phyloP scores from a whole-genome alignment of 2,888 invertebrate species.

The Acronicta leporina region DNA sequence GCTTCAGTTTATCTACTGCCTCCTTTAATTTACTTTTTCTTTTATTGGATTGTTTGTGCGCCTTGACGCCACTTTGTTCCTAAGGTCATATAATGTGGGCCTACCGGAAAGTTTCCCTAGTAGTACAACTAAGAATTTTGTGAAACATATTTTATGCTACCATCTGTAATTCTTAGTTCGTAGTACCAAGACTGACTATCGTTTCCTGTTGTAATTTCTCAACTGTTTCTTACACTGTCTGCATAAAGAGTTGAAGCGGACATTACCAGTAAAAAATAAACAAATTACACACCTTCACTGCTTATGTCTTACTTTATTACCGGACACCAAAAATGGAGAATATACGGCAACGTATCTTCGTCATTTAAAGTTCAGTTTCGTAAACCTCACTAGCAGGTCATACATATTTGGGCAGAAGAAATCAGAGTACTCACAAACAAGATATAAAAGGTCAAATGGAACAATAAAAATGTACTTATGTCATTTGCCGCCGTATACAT shows the following conservation, averaged over 20 bases:
- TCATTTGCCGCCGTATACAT: not conserved
- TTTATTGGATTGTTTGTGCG: too few species aligned
- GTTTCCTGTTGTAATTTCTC: not conserved
- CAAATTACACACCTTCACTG: conserved; percentile 8
- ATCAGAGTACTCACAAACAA: conserved; percentile 22
- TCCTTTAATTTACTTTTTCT: too few species aligned
- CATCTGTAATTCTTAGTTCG: too few species aligned
- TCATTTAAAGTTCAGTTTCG: conserved; percentile 34
- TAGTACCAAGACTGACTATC: too few species aligned
- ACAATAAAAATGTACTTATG: conserved; percentile 41
- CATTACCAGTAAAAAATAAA: conserved; percentile 20
- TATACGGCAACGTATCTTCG: conserved; percentile 19
- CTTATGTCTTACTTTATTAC: conserved; percentile 25
- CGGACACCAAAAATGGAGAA: conserved; percentile 34
- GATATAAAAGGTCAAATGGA: conserved; percentile 41
- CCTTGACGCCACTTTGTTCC: too few species aligned
- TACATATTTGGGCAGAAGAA: conserved; percentile 27
- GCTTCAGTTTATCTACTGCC: too few species aligned
- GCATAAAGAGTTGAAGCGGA: conserved; percentile 10
- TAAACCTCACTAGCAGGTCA: conserved; percentile 11
- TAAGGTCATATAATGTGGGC: too few species aligned
- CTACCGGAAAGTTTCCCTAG: too few species aligned
- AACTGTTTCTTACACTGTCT: conserved; percentile 9
- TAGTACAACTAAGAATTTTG: too few species aligned
- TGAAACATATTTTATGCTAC: too few species aligned